Base-by-base conservation (phyloP, 2,888 invertebrate genomes). In the Tyria jacobaeae region DNA sequence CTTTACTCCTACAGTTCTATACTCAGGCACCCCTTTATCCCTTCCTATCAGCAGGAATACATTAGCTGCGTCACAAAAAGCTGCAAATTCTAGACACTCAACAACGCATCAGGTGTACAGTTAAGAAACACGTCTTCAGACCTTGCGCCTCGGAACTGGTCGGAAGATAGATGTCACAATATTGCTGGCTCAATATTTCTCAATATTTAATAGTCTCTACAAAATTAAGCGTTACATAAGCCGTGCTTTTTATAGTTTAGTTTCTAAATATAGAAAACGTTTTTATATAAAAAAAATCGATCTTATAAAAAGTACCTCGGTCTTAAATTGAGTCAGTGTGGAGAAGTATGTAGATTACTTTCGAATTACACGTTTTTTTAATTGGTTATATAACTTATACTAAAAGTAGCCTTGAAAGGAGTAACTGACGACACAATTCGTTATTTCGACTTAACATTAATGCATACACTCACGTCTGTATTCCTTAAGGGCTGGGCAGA, bases 21-120 rank as follows among this genome's bases (percentile, higher is more conserved):
- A 10, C 41, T 41, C 41, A 17, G 17, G 17, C 41, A 68, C 39
- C 64, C 60, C 62, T 61, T 51, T 21, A 14, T 51, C 34, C 21
- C 12, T 59, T 48, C 24, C 49, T 56, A 57, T 62, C 52, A 69
- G 57, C 48, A 57, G 51, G 64, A 63, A 60, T 21, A 41, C 74
- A 74, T 76, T 74, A 76, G 50, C 12, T 27, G 31, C 21, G 44
- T 31, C 21, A 58, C 63, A 74, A 71, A 75, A 76, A 76, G 58
- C 60, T 24, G 41, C 51, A 39, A 2, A 24, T 25, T 24, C 71
- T 44, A 51, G 47, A 47, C 64, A 64, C 53, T 39, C 3, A 54
- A 58, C 62, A 56, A 59, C 57, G 60, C 56, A 57, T 62, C 61
- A 59, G 21, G 56, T 67, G 63, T 72, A 75, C 75, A 72, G 75